Base-by-base conservation (phyloP, 2,888 invertebrate species). In the Chesias legatella region DNA sequence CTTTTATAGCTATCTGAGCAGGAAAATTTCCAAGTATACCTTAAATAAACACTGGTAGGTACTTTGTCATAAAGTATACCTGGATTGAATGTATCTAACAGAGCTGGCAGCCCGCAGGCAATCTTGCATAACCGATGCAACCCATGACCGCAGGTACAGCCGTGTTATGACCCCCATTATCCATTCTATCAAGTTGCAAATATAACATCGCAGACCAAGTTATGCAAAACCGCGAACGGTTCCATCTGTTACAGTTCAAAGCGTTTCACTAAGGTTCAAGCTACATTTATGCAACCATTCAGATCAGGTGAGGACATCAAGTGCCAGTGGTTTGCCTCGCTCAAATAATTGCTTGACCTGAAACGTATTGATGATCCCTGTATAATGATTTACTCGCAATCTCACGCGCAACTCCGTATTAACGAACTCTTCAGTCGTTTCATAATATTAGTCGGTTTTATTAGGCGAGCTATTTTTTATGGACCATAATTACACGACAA, bases 271-370 rank as follows among this genome's bases (percentile, higher is more conserved):
- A 35, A 32, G 25, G 33, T 21, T 36, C 23, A 29, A 21, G 29
- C 44, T 36, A 39, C 33, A 37, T 37, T 43, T 26, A 27, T 44
- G 48, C 44, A 48, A 47, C 51, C 50, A 48, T 48, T 38, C 42
- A 40, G 46, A 51, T 58, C 58, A 33, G 1, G 25, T 24, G 13
- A 62, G 63, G 49, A 56, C 25, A 4, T 28, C 24, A 26, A 32
- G 31, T 23, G 29, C 6, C 7, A 56, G 67, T 60, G 49, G 72
- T 57, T 73, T 56, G 60, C 69, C 72, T 73, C 71, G 72, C 50
- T 44, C 26, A 47, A 40, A 51, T 73, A 67, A 73, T 69, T 61
- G 67, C 56, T 60, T 57, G 58, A 56, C 56, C 58, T 58, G 53
- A 58, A 60, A 58, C 47, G 56, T 55, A 57, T 50, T 57, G 58